Conservation (phyloP, 2,888 invertebrate species). For the Hypena proboscidalis region DNA sequence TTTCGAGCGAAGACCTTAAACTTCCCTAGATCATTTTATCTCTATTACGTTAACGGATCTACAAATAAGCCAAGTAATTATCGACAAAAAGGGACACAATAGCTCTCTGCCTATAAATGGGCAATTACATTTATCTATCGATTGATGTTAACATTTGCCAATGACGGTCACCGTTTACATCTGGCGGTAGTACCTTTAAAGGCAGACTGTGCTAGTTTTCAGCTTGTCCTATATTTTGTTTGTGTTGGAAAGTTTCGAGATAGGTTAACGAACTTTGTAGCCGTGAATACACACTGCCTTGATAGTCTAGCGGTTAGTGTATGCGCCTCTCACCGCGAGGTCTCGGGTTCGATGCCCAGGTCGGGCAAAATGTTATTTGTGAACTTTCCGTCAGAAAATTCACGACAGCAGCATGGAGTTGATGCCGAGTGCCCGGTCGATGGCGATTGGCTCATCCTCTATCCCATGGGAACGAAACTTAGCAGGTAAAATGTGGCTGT, state of each 20-base stretch:
- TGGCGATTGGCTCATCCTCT: no score
- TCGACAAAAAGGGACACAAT: slow-evolving; percentile 35
- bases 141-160: slow-evolving; percentile 36
- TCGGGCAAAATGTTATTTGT: no score
- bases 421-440: no score
- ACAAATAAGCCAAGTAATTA: slow-evolving; percentile 39
- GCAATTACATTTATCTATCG: slow-evolving; percentile 34
- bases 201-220: slow-evolving; percentile 32
- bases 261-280: slow-evolving; percentile 6
- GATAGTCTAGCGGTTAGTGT: no score
- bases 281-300: no score
- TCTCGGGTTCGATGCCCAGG: no score
- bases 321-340: no score
- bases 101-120: slow-evolving; percentile 29
- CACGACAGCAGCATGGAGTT: no score
- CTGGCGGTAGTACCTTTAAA: slow-evolving; percentile 33
- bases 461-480: no score
- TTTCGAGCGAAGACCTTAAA: slow-evolving; percentile 4
- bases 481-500: no score
- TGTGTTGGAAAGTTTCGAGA: slow-evolving; percentile 23
- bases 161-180: slow-evolving; percentile 36
- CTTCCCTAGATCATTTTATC: slow-evolving; percentile 21
- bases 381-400: no score
- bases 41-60: slow-evolving; percentile 16
- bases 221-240: slow-evolving; percentile 29